Evolutionary conservation across 2,113 vertebrate genomes (phyloP).

Genomic region (Catharus bicknelli): DNA sequence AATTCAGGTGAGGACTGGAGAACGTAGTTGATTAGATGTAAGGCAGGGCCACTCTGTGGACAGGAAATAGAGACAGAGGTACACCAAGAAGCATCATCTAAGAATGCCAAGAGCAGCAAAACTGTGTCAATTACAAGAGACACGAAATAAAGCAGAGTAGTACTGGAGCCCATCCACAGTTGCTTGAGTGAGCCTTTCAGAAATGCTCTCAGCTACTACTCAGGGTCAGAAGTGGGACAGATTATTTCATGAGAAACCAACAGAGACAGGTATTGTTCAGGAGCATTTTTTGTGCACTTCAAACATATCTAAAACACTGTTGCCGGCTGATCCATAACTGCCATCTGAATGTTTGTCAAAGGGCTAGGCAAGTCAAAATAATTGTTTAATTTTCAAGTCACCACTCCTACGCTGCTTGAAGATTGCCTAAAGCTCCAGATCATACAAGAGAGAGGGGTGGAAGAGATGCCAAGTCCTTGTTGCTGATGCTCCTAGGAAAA

Average conservation of each 20-base stretch:
- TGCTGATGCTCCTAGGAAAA: background rate
- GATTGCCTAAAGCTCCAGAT: background rate
- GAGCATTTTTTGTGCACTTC: background rate
- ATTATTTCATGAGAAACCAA: background rate
- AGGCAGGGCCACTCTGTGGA: rapidly evolving
- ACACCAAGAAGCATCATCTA: background rate
- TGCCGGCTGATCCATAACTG: background rate
- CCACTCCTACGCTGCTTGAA: background rate
- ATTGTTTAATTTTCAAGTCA: background rate
- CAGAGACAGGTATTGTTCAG: background rate
- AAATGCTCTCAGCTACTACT: background rate
- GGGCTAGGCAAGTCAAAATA: background rate
- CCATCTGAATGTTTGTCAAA: background rate
- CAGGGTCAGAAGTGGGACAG: background rate
- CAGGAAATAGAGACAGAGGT: background rate
- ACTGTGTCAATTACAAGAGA: background rate
- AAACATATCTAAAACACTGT: background rate
- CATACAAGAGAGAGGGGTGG: background rate
- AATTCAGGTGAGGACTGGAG: background rate
- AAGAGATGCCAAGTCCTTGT: background rate
- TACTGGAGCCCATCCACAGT: background rate
- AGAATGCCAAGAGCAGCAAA: background rate
- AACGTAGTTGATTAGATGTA: background rate
- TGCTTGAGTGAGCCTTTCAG: background rate
- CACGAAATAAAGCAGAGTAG: background rate